phyloP scores from a whole-genome alignment of 2,113 vertebrate species.

The Perognathus longimembris region DNA sequence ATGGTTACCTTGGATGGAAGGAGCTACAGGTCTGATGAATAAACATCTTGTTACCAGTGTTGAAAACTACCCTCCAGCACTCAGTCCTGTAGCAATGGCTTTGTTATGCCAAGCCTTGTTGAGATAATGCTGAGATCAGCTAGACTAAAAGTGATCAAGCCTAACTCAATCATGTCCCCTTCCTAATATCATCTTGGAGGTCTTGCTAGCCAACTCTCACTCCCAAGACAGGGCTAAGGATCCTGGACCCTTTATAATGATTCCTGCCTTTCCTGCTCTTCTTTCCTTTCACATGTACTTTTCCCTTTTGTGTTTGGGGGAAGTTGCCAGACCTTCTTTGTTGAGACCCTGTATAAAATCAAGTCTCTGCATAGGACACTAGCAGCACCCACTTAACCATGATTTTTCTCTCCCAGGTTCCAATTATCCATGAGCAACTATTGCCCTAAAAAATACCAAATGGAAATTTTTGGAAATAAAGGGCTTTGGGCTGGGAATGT shows the following conservation, averaged over 20 bases:
- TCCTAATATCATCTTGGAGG: too few species aligned
- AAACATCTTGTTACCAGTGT: too few species aligned
- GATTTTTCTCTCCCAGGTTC: not conserved
- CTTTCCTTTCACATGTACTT: not conserved
- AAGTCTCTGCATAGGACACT: not conserved
- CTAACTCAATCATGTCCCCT: too few species aligned
- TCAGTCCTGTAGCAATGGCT: not conserved
- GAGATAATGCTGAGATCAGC: not conserved
- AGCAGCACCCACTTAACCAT: not conserved
- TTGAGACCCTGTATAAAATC: not conserved
- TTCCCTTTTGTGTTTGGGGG: not conserved
- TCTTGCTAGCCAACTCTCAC: not conserved
- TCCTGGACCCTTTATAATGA: not conserved
- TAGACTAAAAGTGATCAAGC: not conserved
- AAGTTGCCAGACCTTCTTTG: too few species aligned
- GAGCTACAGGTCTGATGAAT: too few species aligned
- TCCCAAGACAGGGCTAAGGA: not conserved
- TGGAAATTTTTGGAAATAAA: not conserved
- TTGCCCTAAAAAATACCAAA: not conserved
- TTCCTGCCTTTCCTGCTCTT: not conserved
- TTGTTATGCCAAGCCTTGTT: not conserved
- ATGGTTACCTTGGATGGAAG: not conserved
- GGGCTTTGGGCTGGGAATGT: too few species aligned
- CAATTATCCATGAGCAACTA: not conserved
- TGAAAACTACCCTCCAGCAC: too few species aligned